Percentiles rank a stretch among this genome's conserved stretches.
phyloP scores from a whole-genome alignment of 2,797 vertebrate species.

The Muraenolepis orangiensis region DNA sequence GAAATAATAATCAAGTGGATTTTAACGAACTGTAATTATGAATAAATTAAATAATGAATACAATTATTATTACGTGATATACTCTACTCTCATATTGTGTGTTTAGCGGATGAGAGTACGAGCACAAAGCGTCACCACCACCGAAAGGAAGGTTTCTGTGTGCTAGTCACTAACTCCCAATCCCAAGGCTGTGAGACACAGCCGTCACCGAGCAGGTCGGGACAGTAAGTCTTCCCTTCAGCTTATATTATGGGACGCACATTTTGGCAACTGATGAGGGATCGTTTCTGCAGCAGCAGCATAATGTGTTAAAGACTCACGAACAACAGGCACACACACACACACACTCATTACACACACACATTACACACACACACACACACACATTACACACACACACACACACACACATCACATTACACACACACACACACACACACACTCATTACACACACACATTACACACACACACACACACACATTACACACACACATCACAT shows the following conservation, averaged over 20 bases:
- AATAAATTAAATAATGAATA: too few species aligned
- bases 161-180: not conserved
- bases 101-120: too few species aligned
- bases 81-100: too few species aligned
- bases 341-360: too few species aligned
- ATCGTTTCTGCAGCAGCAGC: slow-evolving; percentile 16
- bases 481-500: not conserved
- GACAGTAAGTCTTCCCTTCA: slow-evolving; percentile 1
- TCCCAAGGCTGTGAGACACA: not conserved
- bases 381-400: too few species aligned
- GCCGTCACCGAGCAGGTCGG: not conserved
- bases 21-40: too few species aligned
- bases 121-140: not conserved
- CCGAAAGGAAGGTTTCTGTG: not conserved
- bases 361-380: too few species aligned
- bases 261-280: not conserved
- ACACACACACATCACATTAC: not conserved
- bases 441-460: not conserved
- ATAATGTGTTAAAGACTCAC: not conserved
- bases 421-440: not conserved
- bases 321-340: too few species aligned
- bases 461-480: too few species aligned
- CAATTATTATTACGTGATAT: too few species aligned
- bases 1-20: too few species aligned
- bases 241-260: not conserved